These are phyloP conservation scores for Neolamprologus falcicula DNA, from an alignment of 2,113 vertebrate genomes.

Conservation along the genomic window DNA sequence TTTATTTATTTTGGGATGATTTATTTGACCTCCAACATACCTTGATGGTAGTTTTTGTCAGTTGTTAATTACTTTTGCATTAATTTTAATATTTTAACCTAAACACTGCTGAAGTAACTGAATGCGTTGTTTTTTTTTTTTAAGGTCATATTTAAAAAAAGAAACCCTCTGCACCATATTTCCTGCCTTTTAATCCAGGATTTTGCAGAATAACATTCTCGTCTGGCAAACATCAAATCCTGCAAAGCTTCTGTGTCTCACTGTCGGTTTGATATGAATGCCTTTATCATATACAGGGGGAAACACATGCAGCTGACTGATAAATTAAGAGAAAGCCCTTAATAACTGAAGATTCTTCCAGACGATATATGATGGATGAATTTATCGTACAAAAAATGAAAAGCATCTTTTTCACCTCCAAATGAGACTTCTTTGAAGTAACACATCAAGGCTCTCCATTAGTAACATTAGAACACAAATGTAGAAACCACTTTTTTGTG, in stretches of 20 bases:
- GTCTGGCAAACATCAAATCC: background rate
- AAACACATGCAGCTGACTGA: background rate
- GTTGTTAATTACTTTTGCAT: background rate
- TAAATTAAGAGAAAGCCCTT: background rate
- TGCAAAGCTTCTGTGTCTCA: background rate
- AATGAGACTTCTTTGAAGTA: background rate
- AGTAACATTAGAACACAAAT: background rate
- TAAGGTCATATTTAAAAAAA: background rate
- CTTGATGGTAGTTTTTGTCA: background rate
- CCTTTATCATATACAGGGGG: background rate
- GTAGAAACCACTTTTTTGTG: background rate
- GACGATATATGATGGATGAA: background rate
- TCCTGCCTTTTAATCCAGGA: background rate
- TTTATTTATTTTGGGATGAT: background rate
- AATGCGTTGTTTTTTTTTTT: background rate
- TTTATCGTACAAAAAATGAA: background rate
- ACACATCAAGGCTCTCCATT: background rate
- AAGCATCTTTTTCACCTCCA: background rate
- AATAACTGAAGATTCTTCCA: background rate
- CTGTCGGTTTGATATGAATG: background rate
- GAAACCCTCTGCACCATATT: background rate
- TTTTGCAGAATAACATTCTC: background rate
- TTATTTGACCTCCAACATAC: background rate
- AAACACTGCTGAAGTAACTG: background rate
- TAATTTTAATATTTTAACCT: background rate